Base-by-base conservation (phyloP, 1,140 invertebrate species). In the Heterodera carotae region DNA sequence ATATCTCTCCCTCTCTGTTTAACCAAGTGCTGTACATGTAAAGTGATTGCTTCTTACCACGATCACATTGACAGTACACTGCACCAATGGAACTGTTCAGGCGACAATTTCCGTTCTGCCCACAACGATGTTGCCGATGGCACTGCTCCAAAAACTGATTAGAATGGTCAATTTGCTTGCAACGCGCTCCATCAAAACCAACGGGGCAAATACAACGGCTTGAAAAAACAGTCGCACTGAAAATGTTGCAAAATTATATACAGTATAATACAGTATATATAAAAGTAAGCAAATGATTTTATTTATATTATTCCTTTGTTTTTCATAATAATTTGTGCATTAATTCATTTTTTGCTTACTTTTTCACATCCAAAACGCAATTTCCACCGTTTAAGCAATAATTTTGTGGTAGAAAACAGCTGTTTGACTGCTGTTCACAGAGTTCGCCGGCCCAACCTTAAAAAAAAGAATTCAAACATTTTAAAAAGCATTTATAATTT, bases 301-400 rank as follows among this genome's bases (percentile, higher is more conserved):
- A n/a, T n/a, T n/a, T n/a, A n/a, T 7, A 62, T 62, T 62, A n/a
- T 6, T 31, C 60, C 60, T 12, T 15, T 2, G n/a, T 31, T 62
- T 62, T 25, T 15, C 29, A 25, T 8, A 31, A 3, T 6, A n/a
- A n/a, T n/a, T n/a, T n/a, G n/a, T n/a, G n/a, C n/a, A n/a, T n/a
- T n/a, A n/a, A n/a, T n/a, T n/a, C n/a, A n/a, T n/a, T n/a, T n/a
- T n/a, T n/a, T n/a, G n/a, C n/a, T n/a, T 66, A 66, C 62, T 66
- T 34, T 29, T 66, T 66, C 4, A 34, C 36, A 33, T 76, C 69
- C 48, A 27, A 76, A 27, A 48, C 43, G 36, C 75, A 76, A 34
- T 18, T 18, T 25, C 76, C 75, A 10, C 75, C 75, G 60, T 76
- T 76, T 34, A n/a, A 34, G 36, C 75, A 76, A 18, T 12, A 12